These are phyloP conservation scores for Scaeva pyrastri DNA, from an alignment of 2,888 invertebrate species.

Conservation along the genomic window DNA sequence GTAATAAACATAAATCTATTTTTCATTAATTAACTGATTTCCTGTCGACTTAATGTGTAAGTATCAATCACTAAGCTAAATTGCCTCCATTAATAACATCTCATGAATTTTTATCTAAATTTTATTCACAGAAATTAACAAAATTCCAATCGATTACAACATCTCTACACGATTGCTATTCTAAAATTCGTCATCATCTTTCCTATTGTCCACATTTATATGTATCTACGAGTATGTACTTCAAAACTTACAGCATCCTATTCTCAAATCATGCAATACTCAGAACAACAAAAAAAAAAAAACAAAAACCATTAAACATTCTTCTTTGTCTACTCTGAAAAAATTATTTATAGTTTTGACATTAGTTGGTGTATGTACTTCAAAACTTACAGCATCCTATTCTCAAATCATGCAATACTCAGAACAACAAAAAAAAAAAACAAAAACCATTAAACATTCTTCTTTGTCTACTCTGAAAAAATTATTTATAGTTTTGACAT, in stretches of 20 bases:
- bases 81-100: neutral
- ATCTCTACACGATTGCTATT: neutral
- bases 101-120: constrained; percentile 12
- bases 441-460: constrained; percentile 15
- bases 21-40: neutral
- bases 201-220: constrained; percentile 13
- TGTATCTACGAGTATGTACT: neutral
- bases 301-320: constrained; percentile 10
- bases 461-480: constrained; percentile 38
- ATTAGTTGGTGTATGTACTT: constrained; percentile 67
- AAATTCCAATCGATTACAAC: constrained; percentile 19
- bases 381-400: neutral
- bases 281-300: neutral
- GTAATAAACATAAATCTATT: neutral
- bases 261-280: neutral
- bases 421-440: neutral
- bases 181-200: constrained; percentile 28
- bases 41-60: neutral
- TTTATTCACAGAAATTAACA: neutral
- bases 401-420: neutral
- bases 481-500: constrained; percentile 71
- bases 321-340: constrained; percentile 34
- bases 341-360: constrained; percentile 70
- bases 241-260: neutral
- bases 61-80: neutral